These are phyloP conservation scores for Sarcophaga variegata DNA, from an alignment of 2,888 invertebrate species.

Conservation along the genomic window DNA sequence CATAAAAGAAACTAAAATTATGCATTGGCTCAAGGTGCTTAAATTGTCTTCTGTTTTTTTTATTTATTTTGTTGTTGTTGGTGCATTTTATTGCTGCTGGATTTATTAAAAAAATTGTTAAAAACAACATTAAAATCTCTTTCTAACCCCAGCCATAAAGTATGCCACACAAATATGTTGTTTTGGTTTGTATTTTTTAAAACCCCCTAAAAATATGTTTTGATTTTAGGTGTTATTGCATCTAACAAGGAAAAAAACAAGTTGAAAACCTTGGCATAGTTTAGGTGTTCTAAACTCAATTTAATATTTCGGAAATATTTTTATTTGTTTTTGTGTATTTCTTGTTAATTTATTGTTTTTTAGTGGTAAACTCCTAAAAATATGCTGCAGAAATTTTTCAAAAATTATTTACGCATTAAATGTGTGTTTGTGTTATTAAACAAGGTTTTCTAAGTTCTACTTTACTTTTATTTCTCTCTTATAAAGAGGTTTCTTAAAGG, in stretches of 20 bases:
- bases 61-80: background rate
- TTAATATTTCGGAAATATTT: background rate
- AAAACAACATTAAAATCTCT: background rate
- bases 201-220: background rate
- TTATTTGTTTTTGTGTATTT: background rate
- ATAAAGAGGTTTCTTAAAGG: too few relatives aligned
- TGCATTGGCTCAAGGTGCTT: slow-evolving; percentile 31
- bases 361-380: background rate
- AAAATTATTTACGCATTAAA: background rate
- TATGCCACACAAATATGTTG: slow-evolving; percentile 5
- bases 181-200: background rate
- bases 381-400: background rate
- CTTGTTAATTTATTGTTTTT: background rate
- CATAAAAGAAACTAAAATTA: background rate
- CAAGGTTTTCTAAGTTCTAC: too few relatives aligned
- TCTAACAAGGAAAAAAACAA: background rate
- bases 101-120: background rate
- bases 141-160: slow-evolving; percentile 1
- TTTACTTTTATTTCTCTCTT: too few relatives aligned
- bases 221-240: background rate
- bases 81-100: background rate
- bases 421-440: background rate
- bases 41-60: background rate
- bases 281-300: background rate
- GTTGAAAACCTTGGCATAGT: background rate